Evolutionary conservation across 23 tunicate species (phyloP).

Genomic region (Botrylloides violaceus): DNA sequence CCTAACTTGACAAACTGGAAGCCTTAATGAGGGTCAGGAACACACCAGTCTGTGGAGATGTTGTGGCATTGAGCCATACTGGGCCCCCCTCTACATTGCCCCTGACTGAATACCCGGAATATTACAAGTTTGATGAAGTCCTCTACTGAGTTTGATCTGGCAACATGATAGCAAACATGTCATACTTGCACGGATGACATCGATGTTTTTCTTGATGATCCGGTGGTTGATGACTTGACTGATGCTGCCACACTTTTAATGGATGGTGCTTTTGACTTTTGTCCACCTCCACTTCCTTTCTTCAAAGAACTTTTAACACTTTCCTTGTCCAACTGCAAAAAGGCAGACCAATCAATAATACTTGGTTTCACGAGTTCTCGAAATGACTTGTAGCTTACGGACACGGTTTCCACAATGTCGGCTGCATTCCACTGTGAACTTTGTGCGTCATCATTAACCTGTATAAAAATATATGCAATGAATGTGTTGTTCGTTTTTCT

Average conservation of each 20-base stretch:
- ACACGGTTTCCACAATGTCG: neutral
- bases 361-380: neutral
- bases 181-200: conserved; percentile 66
- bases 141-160: too few relatives aligned
- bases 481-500: too few relatives aligned
- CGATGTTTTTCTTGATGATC: conserved; percentile 51
- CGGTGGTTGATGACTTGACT: conserved; percentile 3
- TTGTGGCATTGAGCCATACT: too few relatives aligned
- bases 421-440: neutral
- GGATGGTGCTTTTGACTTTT: neutral
- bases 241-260: conserved; percentile 22
- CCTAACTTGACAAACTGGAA: too few relatives aligned
- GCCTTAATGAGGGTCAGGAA: too few relatives aligned
- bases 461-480: neutral
- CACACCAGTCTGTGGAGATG: too few relatives aligned
- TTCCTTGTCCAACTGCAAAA: neutral
- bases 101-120: too few relatives aligned
- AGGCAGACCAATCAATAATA: neutral
- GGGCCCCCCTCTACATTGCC: too few relatives aligned
- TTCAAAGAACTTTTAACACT: neutral
- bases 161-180: too few relatives aligned
- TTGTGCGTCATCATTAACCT: neutral
- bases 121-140: too few relatives aligned
- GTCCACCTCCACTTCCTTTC: neutral
- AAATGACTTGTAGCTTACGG: neutral